These are phyloP conservation scores for Phylloscopus collybita DNA, from an alignment of 2,797 vertebrate genomes.

Conservation along the genomic window DNA sequence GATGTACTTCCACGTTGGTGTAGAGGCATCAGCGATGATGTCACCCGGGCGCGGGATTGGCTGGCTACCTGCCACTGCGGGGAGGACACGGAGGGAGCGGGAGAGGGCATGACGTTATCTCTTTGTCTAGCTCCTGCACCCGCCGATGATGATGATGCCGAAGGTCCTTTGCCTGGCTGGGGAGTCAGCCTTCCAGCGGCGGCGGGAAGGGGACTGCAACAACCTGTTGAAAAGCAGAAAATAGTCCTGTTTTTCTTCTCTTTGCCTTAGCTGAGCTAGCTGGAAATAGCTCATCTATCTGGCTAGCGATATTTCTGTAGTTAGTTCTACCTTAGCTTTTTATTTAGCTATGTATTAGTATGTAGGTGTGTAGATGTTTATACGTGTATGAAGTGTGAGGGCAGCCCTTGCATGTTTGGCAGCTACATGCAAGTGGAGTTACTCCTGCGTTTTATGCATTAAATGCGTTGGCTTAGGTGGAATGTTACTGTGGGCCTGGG, in stretches of 20 bases:
- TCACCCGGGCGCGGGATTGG: slow-evolving; percentile 45
- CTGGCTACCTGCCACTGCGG: slow-evolving; percentile 44
- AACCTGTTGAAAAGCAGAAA: slow-evolving; percentile 4
- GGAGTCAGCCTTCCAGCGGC: background rate
- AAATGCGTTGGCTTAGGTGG: background rate
- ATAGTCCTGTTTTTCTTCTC: background rate
- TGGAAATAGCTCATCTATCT: background rate
- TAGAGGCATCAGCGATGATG: slow-evolving; percentile 26
- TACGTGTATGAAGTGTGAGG: background rate
- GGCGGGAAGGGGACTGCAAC: background rate
- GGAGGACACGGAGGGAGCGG: slow-evolving; percentile 18
- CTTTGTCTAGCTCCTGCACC: slow-evolving; percentile 48
- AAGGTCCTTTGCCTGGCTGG: background rate
- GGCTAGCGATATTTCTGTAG: background rate
- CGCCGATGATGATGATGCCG: background rate
- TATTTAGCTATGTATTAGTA: background rate
- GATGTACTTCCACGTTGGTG: background rate
- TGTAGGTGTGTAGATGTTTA: background rate
- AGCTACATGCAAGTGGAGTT: background rate
- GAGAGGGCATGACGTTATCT: slow-evolving; percentile 53
- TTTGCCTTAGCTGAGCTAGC: background rate
- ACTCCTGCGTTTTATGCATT: background rate
- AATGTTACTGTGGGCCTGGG: background rate
- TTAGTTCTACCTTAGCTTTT: background rate
- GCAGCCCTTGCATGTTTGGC: background rate